Evolutionary conservation across 64 coral and sea anemone species (phyloP).

Genomic region (Exaiptasia diaphana): DNA sequence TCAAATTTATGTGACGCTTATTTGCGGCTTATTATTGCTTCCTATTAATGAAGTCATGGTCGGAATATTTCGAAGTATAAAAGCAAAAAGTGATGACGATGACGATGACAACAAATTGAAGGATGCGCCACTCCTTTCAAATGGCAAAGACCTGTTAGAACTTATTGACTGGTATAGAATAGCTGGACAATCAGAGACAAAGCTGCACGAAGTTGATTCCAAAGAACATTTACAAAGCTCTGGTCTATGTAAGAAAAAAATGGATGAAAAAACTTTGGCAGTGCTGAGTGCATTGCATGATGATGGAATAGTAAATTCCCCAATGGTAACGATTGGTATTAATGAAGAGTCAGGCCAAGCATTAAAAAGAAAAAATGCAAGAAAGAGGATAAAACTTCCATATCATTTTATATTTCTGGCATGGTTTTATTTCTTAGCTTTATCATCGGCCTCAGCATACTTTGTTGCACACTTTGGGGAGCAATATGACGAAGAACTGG

Average conservation of each 20-base stretch:
- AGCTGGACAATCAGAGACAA: not conserved
- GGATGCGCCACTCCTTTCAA: not conserved
- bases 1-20: slow-evolving; percentile 34
- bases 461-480: slow-evolving; percentile 67
- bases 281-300: not conserved
- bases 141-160: not conserved
- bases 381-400: slow-evolving; percentile 18
- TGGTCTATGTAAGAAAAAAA: not conserved
- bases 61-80: slow-evolving; percentile 54
- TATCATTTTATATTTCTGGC: slow-evolving; percentile 46
- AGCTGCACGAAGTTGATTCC: not conserved
- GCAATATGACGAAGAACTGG: slow-evolving; percentile 41
- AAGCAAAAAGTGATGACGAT: not conserved
- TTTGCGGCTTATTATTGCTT: slow-evolving; percentile 66
- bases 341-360: slow-evolving; percentile 49
- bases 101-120: not conserved
- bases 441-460: slow-evolving; percentile 43
- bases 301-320: not conserved
- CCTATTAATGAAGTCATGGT: slow-evolving; percentile 59
- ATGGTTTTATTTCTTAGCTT: slow-evolving; percentile 37
- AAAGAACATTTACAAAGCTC: not conserved
- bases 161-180: slow-evolving; percentile 3
- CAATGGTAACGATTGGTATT: slow-evolving; percentile 29
- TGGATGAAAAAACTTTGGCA: not conserved
- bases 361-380: not conserved